These are phyloP conservation scores for Elaeidobius kamerunicus DNA, from an alignment of 2,888 invertebrate species.

Conservation along the genomic window DNA sequence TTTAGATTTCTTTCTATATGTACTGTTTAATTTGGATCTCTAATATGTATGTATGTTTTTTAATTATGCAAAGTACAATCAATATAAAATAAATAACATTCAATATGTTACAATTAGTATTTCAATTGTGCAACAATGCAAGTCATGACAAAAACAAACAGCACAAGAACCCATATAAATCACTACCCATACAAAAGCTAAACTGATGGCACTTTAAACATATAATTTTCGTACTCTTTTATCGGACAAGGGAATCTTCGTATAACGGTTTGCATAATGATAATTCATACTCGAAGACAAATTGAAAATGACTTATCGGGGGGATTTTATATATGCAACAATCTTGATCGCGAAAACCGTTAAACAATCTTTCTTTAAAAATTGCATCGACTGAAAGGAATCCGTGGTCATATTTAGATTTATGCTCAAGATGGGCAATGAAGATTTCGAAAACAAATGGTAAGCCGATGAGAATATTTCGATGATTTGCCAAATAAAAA, in stretches of 20 bases:
- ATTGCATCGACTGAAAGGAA: conserved; percentile 4
- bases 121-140: background rate
- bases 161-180: background rate
- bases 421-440: conserved; percentile 1
- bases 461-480: background rate
- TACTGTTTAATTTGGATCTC: no score
- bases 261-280: conserved; percentile 17
- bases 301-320: conserved; percentile 22
- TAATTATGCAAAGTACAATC: no score
- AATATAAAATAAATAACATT: no score
- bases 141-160: background rate
- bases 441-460: conserved; percentile 2
- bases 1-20: no score
- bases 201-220: conserved; percentile 16
- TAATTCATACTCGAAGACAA: conserved; percentile 18
- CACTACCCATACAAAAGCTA: conserved; percentile 1
- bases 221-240: conserved; percentile 18
- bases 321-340: conserved; percentile 16
- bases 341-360: conserved; percentile 20
- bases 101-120: background rate
- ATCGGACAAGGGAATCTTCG: conserved; percentile 15
- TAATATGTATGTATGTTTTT: no score
- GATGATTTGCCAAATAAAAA: background rate
- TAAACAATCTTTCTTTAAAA: conserved; percentile 17
- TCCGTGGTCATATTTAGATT: conserved; percentile 11